These are phyloP conservation scores for Tiliqua scincoides DNA, from an alignment of 2,113 vertebrate genomes.

Conservation along the genomic window DNA sequence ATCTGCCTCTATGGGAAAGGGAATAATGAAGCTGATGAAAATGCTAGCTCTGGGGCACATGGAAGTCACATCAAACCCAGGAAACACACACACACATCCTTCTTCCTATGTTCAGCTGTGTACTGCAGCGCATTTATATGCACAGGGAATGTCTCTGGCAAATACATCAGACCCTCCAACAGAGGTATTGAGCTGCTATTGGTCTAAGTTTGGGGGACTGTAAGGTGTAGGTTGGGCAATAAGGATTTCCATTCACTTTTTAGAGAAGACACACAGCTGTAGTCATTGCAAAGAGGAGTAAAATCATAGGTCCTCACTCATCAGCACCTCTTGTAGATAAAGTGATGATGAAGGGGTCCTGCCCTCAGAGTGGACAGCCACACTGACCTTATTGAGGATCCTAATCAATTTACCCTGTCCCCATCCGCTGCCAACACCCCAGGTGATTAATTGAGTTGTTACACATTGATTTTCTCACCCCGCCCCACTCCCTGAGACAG, in stretches of 20 bases:
- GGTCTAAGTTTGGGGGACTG: not conserved
- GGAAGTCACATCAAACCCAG: not conserved
- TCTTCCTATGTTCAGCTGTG: not conserved
- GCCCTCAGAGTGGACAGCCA: constrained; percentile 83
- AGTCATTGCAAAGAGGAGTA: constrained; percentile 15
- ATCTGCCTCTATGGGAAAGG: not conserved
- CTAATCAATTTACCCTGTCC: constrained; percentile 79
- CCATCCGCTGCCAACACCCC: constrained; percentile 10
- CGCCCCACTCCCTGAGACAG: constrained; percentile 6
- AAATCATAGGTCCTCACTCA: constrained; percentile 24
- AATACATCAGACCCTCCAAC: not conserved
- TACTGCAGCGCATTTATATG: not conserved
- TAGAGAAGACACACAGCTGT: not conserved
- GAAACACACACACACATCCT: not conserved
- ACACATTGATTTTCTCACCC: constrained; percentile 75
- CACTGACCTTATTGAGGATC: constrained; percentile 85
- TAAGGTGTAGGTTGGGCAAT: not conserved
- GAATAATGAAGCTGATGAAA: not conserved
- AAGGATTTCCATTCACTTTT: not conserved
- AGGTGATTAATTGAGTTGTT: constrained; percentile 85
- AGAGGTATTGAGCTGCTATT: not conserved
- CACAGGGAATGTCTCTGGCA: not conserved
- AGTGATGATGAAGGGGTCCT: constrained; percentile 86
- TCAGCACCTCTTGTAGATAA: constrained; percentile 71
- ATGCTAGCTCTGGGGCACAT: not conserved